Base-by-base conservation (phyloP, 2,888 invertebrate species). In the Timandra comae region DNA sequence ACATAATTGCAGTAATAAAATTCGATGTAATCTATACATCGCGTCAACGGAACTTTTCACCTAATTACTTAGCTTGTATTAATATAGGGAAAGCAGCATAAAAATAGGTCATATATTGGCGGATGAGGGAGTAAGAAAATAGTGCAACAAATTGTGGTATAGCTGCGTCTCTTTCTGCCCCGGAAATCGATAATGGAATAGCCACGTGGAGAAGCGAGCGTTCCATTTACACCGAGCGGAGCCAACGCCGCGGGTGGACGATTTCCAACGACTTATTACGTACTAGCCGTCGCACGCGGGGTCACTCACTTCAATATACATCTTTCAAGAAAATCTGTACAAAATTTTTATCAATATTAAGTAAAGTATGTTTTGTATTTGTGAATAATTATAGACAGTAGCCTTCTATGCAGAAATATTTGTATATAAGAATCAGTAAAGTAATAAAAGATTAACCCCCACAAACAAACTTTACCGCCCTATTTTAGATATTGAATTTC, bases 61-160 rank as follows among this genome's bases (percentile, higher is more conserved):
- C 73, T 84, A 81, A 84, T 82, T 84, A 84, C 80, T 79, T 76
- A 76, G 71, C 67, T 76, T 69, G 73, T 76, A 79, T 81, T 82
- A 84, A 81, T 79, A 76, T 75, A 82, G 78, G 84, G 73, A 76
- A 81, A 80, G 71, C 75, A 63, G 74, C 66, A 79, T 79, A 85
- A 84, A 85, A 85, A 85, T 85, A 82, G 85, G 85, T 85, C 85
- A 85, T 85, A 84, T 80, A 85, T 85, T 80, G 80, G 82, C 75
- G 76, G 63, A 69, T 32, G 69, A 84, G 50, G 7, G 68, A 53
- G 73, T 82, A 59, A 52, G 61, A 81, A 85, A 80, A 82, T 84
- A 81, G 82, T 84, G 81, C 85, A 84, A 84, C 81, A 82, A 82
- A 82, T 82, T 77, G 64, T 74, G 65, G 74, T 75, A 82, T 67